Evolutionary conservation across 1,140 invertebrate species (phyloP), one percentile per base, ranked within the genome.

Genomic region (Tetragonula clypearis): DNA sequence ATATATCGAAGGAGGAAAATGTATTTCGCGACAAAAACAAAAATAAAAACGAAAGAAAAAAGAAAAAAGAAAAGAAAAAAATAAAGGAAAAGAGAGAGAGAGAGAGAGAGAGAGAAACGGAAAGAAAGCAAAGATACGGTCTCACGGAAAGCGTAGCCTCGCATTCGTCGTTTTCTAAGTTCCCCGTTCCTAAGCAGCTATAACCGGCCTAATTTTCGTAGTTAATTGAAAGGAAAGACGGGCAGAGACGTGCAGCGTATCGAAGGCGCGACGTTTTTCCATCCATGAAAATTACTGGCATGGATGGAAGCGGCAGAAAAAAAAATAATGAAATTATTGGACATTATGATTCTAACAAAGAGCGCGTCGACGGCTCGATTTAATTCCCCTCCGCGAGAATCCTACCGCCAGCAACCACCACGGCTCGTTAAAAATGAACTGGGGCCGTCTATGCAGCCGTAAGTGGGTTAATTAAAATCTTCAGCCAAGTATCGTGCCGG

Each of bases 381-480:
- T 86, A 86, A 87, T 86, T 68, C 56, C 62, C 69, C 41, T 73
- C 56, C 73, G 68, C 76, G 56, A 55, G n/a, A 78, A 74, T 82
- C 85, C 71, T 65, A 35, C 41, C 60, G 55, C 75, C 30, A 21
- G 21, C 60, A 30, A 23, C 41, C 35, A 79, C n/a, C 55, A 15
- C 58, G 66, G 21, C 65, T 65, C 73, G 69, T 88, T 85, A 88
- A 85, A 89, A 74, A 79, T 60, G 71, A 88, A 66, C 62, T 62
- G 11, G 49, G 69, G 58, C 12, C 60, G 79, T 74, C 72, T 84
- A 56, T 79, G 76, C 56, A 49, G 14, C 14, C 56, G 62, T 74
- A 88, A 88, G 87, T 86, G 85, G 77, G 87, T 86, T 85, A 88
- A 88, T 86, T 88, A 81, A 86, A 88, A 89, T 88, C 53, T 86